A percentile compares a stretch with the other conserved stretches of the same genome.
Evolutionary conservation across 2,113 vertebrate genomes (phyloP).

Genomic region (Albula glossodonta): DNA sequence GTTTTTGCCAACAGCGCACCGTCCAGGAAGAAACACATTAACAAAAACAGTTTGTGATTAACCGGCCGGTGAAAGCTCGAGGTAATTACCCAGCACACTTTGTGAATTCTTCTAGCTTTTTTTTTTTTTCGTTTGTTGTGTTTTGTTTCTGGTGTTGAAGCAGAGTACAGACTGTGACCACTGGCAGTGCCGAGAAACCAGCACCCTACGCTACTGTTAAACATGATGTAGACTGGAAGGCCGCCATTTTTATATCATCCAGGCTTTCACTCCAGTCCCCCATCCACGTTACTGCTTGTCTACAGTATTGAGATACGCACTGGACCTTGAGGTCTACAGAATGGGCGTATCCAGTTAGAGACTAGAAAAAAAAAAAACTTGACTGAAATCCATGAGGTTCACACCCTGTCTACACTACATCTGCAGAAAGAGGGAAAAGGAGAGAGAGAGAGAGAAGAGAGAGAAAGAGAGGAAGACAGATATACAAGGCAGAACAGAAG

Average conservation of each 20-base stretch:
- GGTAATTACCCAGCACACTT: no score
- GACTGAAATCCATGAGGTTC: slow-evolving; percentile 7
- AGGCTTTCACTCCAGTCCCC: neutral
- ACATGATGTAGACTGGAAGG: neutral
- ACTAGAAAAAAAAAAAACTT: neutral
- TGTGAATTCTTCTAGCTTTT: no score
- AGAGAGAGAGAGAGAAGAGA: no score
- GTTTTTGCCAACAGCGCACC: neutral
- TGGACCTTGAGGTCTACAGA: neutral
- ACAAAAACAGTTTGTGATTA: no score
- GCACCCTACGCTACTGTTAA: neutral
- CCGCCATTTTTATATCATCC: neutral
- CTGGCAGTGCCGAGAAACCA: neutral
- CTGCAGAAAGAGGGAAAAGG: neutral
- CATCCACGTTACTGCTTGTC: neutral
- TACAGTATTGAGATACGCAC: neutral
- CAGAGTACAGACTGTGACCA: neutral
- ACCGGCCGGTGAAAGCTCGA: no score
- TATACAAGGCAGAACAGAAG: neutral
- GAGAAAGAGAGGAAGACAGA: neutral
- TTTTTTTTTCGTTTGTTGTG: no score
- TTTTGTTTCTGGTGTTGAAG: no score
- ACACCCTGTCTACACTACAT: neutral
- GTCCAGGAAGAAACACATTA: no score
- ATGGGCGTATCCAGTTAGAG: slow-evolving; percentile 1